Conservation (phyloP, 2,888 invertebrate species). For the Phaonia tiefii region DNA sequence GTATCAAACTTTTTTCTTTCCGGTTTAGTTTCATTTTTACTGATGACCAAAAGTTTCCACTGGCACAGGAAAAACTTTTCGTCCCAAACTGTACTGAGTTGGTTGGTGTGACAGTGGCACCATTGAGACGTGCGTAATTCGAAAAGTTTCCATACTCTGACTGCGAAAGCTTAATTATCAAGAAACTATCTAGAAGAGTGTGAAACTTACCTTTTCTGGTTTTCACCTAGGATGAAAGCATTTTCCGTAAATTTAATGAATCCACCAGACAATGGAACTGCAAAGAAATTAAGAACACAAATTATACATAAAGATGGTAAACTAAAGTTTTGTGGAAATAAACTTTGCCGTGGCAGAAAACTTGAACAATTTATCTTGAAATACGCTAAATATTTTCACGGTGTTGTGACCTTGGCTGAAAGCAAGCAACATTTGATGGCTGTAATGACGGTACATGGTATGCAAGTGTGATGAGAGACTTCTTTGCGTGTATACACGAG, state of each 20-base stretch:
- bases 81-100: background rate
- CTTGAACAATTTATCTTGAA: background rate
- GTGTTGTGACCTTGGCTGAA: slow-evolving; percentile 3
- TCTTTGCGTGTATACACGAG: too few species aligned
- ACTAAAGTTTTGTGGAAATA: slow-evolving; percentile 14
- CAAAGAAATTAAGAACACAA: slow-evolving; percentile 39
- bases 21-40: too few species aligned
- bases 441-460: background rate
- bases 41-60: slow-evolving; percentile 18
- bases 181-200: too few species aligned
- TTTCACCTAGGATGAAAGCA: slow-evolving; percentile 46
- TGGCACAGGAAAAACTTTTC: slow-evolving; percentile 33
- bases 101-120: background rate
- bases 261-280: background rate
- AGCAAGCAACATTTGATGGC: background rate
- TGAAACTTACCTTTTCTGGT: too few species aligned
- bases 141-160: background rate
- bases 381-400: background rate
- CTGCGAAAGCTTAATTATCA: background rate
- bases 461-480: background rate
- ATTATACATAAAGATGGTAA: background rate
- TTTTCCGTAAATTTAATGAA: slow-evolving; percentile 9
- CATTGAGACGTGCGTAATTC: too few species aligned
- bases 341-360: background rate
- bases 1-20: slow-evolving; percentile 38